phyloP scores from a whole-genome alignment of 2,888 invertebrate species.

The Phortica magna region DNA sequence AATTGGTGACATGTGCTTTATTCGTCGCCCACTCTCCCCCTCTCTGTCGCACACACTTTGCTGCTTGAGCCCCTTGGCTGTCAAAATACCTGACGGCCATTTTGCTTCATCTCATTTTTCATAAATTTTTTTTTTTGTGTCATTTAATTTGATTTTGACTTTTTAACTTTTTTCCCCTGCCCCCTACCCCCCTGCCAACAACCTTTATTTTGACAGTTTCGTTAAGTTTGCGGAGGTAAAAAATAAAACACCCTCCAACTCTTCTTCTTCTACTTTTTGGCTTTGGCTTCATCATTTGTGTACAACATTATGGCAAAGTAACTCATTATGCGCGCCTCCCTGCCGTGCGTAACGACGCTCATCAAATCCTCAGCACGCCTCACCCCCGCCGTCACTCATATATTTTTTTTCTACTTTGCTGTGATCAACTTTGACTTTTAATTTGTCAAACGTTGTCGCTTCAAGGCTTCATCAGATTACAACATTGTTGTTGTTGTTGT shows the following conservation, averaged over 20 bases:
- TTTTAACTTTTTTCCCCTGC: constrained; percentile 33
- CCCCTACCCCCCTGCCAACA: constrained; percentile 34
- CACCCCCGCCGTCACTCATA: not conserved
- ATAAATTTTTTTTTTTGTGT: constrained; percentile 39
- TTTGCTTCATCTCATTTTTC: not conserved
- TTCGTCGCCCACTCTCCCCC: constrained; percentile 1
- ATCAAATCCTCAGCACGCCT: not conserved
- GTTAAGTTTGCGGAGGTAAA: constrained; percentile 1
- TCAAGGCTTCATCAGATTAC: constrained; percentile 67
- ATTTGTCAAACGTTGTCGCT: constrained; percentile 67
- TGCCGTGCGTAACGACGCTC: constrained; percentile 27
- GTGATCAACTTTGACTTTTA: constrained; percentile 61
- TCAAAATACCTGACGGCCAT: not conserved
- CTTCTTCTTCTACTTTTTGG: constrained; percentile 31
- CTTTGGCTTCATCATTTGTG: too few relatives aligned
- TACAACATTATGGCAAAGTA: constrained; percentile 36
- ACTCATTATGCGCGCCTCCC: constrained; percentile 22
- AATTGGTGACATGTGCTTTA: constrained; percentile 72
- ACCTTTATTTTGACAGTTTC: constrained; percentile 43
- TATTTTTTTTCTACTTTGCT: not conserved
- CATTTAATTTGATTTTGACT: constrained; percentile 67
- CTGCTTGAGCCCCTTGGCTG: not conserved
- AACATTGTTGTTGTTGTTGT: constrained; percentile 39
- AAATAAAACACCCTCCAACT: constrained; percentile 28
- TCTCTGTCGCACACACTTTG: not conserved